Conservation (phyloP, 2,113 vertebrate species). For the Isurus oxyrinchus region DNA sequence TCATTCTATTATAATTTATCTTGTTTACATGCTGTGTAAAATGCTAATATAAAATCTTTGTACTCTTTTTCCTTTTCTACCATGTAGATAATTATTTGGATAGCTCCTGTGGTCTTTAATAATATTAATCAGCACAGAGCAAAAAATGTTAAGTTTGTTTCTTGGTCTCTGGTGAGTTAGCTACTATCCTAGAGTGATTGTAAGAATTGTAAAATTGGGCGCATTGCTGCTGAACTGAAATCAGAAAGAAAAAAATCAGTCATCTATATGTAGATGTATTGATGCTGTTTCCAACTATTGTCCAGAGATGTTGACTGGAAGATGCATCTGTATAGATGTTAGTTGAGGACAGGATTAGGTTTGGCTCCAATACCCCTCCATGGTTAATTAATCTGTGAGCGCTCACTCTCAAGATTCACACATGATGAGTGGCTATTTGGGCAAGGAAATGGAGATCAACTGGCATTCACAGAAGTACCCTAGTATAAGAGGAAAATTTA, state of each 20-base stretch:
- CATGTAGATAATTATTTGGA: neutral
- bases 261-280: neutral
- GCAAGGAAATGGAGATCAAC: neutral
- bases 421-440: neutral
- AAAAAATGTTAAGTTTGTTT: neutral
- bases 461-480: neutral
- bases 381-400: neutral
- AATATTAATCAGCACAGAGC: neutral
- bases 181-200: neutral
- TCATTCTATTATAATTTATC: neutral
- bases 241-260: neutral
- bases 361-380: too few species aligned
- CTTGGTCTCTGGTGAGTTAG: neutral
- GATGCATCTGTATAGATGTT: neutral
- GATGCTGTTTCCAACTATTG: neutral
- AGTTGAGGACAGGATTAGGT: neutral
- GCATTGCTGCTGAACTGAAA: neutral
- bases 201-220: neutral
- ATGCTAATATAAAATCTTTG: neutral
- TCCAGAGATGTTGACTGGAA: neutral
- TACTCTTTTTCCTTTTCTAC: neutral
- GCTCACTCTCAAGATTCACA: neutral
- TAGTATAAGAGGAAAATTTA: neutral
- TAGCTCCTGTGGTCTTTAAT: neutral
- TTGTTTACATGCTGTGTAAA: neutral